Percentiles rank a stretch among this genome's conserved stretches.
These are phyloP conservation scores for Trypoxylus dichotomus DNA, from an alignment of 1,140 invertebrate genomes.

Conservation along the genomic window DNA sequence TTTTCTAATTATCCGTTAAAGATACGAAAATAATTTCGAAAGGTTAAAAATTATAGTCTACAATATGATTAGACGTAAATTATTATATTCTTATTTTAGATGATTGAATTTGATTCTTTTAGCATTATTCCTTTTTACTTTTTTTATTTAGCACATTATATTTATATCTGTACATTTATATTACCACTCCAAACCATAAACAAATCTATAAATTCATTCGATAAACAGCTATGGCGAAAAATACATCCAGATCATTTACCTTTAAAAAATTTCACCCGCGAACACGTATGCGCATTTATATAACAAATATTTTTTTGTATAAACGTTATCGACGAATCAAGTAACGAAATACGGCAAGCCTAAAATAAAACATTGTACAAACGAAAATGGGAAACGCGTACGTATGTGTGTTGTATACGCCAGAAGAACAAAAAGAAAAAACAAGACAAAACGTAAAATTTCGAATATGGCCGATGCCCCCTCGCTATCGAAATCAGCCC, in stretches of 20 bases:
- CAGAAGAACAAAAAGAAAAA: neutral
- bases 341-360: neutral
- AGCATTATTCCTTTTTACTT: no score
- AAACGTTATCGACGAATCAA: neutral
- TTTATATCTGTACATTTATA: neutral
- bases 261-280: neutral
- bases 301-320: neutral
- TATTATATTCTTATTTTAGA: no score
- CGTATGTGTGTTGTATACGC: neutral
- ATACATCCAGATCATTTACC: conserved; percentile 2
- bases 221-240: neutral
- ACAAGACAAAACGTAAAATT: neutral
- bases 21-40: no score
- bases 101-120: no score
- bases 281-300: neutral
- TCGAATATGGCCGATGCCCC: neutral
- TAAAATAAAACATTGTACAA: neutral
- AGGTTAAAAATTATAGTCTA: no score
- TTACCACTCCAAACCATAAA: neutral
- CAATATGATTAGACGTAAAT: no score
- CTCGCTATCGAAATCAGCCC: conserved; percentile 30
- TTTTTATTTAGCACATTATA: no score
- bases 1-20: no score
- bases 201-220: neutral
- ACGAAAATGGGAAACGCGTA: neutral